phyloP scores from a whole-genome alignment of 1,140 invertebrate species.

The Scaptomyza montana region DNA sequence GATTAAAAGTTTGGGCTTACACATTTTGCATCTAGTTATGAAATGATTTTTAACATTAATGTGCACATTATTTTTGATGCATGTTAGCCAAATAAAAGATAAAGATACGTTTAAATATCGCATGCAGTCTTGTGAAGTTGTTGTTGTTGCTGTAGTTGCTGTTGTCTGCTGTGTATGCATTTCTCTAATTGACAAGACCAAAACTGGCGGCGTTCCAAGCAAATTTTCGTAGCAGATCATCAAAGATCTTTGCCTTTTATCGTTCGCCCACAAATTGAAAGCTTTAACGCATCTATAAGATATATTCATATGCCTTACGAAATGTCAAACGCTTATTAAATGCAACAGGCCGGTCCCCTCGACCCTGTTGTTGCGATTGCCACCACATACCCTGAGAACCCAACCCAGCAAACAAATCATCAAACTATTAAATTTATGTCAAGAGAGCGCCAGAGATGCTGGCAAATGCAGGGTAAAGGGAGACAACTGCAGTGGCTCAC shows the following conservation, averaged over 20 bases:
- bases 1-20: constrained; percentile 13
- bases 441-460: constrained; percentile 19
- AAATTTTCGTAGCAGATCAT: constrained; percentile 62
- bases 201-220: constrained; percentile 72
- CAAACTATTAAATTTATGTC: constrained; percentile 68
- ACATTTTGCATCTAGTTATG: constrained; percentile 34
- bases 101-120: constrained; percentile 56
- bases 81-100: constrained; percentile 8
- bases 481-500: constrained; percentile 14
- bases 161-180: constrained; percentile 23
- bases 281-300: constrained; percentile 41
- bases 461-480: constrained; percentile 14
- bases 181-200: constrained; percentile 77
- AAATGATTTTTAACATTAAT: constrained; percentile 18
- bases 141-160: neutral
- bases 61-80: neutral
- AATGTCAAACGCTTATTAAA: constrained; percentile 77
- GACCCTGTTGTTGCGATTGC: neutral
- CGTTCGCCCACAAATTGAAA: constrained; percentile 38
- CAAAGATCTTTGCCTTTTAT: constrained; percentile 59
- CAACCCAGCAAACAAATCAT: constrained; percentile 42
- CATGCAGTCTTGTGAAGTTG: constrained; percentile 70
- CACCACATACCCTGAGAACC: neutral
- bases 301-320: constrained; percentile 38
- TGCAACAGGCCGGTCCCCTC: constrained; percentile 6